Conservation (phyloP, 2,797 vertebrate species). For the Pipistrellus pygmaeus region DNA sequence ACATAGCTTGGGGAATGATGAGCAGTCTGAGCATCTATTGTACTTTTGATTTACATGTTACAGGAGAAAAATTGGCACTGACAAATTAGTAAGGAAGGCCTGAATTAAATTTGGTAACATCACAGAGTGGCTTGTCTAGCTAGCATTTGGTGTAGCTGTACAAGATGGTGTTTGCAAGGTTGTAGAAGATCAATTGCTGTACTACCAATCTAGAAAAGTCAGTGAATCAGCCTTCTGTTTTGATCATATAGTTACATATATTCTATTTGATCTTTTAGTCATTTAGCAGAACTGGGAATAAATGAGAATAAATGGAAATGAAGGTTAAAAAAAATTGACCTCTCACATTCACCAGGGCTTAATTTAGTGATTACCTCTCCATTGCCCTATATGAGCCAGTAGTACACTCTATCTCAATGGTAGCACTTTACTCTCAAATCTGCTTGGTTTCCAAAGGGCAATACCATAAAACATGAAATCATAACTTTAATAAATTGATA, state of each 20-base stretch:
- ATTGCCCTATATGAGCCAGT: background rate
- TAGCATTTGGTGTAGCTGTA: background rate
- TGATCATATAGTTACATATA: conserved; percentile 70
- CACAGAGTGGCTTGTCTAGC: background rate
- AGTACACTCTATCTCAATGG: background rate
- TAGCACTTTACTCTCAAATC: background rate
- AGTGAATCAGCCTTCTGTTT: conserved; percentile 72
- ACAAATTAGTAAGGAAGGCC: background rate
- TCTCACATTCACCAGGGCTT: conserved; percentile 63
- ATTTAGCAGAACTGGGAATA: conserved; percentile 67
- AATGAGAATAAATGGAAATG: conserved; percentile 62
- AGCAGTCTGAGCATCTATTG: background rate
- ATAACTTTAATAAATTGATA: background rate
- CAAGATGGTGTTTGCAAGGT: conserved; percentile 8
- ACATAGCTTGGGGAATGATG: background rate
- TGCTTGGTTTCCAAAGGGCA: background rate
- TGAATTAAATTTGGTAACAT: background rate
- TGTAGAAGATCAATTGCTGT: conserved; percentile 43
- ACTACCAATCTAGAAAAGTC: conserved; percentile 62
- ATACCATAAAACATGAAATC: background rate
- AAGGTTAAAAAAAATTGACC: conserved; percentile 60
- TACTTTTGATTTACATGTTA: background rate
- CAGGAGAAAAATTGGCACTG: background rate
- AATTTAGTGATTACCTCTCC: conserved; percentile 17
- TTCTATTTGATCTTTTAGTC: conserved; percentile 75